Conservation (phyloP, 2,888 invertebrate genomes). For the Erynnis tages region DNA sequence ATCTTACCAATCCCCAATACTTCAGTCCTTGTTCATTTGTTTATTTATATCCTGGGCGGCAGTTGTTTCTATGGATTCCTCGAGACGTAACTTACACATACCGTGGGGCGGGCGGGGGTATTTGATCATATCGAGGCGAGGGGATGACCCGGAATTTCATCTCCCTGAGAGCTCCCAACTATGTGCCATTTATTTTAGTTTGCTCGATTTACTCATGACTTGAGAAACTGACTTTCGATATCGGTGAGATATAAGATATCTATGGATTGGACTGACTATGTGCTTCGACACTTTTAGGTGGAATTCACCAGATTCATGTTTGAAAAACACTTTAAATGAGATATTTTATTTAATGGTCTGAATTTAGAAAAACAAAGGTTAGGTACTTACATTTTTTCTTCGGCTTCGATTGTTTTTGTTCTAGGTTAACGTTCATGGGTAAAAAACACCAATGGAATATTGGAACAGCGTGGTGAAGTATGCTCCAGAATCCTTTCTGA, state of each 20-base stretch:
- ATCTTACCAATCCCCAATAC: no score
- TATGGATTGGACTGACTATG: not conserved
- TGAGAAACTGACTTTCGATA: constrained; percentile 56
- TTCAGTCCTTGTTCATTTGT: not conserved
- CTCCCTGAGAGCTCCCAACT: constrained; percentile 64
- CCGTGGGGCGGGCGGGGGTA: constrained; percentile 44
- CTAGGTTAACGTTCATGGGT: no score
- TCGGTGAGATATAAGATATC: constrained; percentile 46
- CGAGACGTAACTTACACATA: constrained; percentile 27
- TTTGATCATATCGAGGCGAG: constrained; percentile 62
- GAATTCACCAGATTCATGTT: no score
- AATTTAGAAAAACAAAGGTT: no score
- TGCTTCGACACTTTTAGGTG: not conserved
- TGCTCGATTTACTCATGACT: constrained; percentile 59
- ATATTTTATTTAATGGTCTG: no score
- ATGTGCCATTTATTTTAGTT: constrained; percentile 72
- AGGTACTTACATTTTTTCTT: no score
- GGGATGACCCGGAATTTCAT: constrained; percentile 68
- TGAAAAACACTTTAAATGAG: no score
- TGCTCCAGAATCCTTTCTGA: no score
- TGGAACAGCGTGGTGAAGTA: no score
- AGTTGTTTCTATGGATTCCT: constrained; percentile 35
- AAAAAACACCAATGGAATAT: no score
- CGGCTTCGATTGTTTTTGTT: no score
- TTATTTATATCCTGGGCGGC: constrained; percentile 12